Percentiles rank a stretch among this genome's conserved stretches.
Conservation (phyloP, 2,888 invertebrate genomes). For the Monoplex corrugatus region DNA sequence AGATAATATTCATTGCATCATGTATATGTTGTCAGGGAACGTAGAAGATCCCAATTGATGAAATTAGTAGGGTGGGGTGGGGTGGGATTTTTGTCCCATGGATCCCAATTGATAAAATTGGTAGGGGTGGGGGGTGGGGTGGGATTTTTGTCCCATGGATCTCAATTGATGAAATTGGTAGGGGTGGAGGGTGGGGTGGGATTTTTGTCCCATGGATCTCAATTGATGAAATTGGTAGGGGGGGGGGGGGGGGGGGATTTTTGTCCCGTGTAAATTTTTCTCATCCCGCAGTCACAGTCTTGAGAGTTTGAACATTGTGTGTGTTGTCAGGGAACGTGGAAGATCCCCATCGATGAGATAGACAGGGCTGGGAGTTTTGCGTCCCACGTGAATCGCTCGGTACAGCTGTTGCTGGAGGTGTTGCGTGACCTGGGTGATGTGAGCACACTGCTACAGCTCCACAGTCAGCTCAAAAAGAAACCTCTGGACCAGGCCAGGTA, state of each 20-base stretch:
- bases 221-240: no score
- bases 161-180: no score
- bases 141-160: no score
- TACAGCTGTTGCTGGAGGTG: slow-evolving; percentile 91
- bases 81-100: no score
- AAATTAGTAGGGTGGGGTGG: background rate
- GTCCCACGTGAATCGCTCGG: slow-evolving; percentile 93
- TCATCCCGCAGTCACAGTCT: no score
- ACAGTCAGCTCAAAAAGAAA: slow-evolving; percentile 88
- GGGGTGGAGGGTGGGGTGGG: no score
- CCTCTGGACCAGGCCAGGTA: slow-evolving; percentile 92
- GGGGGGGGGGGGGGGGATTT: no score
- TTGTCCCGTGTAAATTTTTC: no score
- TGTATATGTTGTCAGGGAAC: background rate
- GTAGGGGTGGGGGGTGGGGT: no score
- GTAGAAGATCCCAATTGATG: background rate
- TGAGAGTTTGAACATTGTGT: no score
- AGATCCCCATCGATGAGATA: slow-evolving; percentile 93
- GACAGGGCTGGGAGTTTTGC: slow-evolving; percentile 95
- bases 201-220: no score
- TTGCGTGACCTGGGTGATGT: slow-evolving; percentile 90
- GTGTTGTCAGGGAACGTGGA: slow-evolving; percentile 90
- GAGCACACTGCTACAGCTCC: slow-evolving; percentile 89
- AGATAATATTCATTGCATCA: background rate
- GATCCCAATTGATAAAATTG: no score